Evolutionary conservation across 1,140 invertebrate species (phyloP), one percentile per base, ranked within the genome.

Genomic region (Panagrolaimus sp.): DNA sequence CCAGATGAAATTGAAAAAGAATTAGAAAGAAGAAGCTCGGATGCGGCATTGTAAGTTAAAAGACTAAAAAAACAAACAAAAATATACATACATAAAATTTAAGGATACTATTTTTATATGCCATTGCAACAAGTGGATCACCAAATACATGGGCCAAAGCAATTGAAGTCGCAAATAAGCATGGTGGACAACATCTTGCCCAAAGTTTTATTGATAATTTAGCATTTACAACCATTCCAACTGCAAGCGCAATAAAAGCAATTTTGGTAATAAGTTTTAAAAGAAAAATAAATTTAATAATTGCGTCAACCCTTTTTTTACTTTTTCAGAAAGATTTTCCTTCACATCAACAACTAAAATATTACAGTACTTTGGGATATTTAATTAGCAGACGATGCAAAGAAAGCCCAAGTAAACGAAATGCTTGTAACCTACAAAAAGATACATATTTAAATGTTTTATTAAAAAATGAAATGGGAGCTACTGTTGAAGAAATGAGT

Each of bases 1-100:
- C 21, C 21, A 21, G 52, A 58, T 2, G 52, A 58, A 58, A 58
- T 58, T 58, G 52, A 21, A 3, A 21, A 58, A 8, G 52, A 21
- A 12, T 17, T 58, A 8, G 21, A 58, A n/a, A 21, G 17, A 4
- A 28, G 10, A n/a, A 28, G 10, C 5, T 26, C 21, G 14, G 52
- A 58, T 58, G 52, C 21, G 10, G n/a, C 28, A 12, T 58, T 58
- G 52, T 58, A 58, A 58, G 52, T 58, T 17, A 26, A 58, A 58
- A 24, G 26, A 5, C 5, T 52, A 26, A 21, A 8, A 21, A 52
- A 52, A 52, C 17, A 15, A 8, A 52, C 48, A 21, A 38, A 38
- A 4, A 38, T 4, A n/a, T n/a, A n/a, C n/a, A 47, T 12, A 8
- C 14, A 58, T n/a, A 12, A 10, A 10, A 10, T 14, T 58, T 58